These are phyloP conservation scores for Conopomorpha cramerella DNA, from an alignment of 1,140 invertebrate genomes.

Conservation along the genomic window DNA sequence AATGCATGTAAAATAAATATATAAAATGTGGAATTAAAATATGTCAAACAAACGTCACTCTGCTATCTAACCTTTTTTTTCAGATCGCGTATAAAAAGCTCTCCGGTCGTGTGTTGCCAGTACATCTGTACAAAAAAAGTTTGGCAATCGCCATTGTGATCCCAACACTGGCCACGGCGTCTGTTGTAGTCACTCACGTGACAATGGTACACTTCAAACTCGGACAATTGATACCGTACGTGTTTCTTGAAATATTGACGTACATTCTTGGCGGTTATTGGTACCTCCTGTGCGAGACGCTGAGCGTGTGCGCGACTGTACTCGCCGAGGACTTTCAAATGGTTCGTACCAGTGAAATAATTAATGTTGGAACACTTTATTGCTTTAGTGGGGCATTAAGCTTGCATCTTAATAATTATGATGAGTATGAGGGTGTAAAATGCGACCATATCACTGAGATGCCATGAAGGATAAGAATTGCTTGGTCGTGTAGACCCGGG, in stretches of 20 bases:
- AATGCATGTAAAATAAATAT: too few species aligned
- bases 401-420: too few species aligned
- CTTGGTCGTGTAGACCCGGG: too few species aligned
- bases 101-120: conserved; percentile 45
- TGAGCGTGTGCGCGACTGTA: conserved; percentile 63
- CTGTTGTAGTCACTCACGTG: conserved; percentile 66
- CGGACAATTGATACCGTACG: conserved; percentile 67
- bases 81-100: conserved; percentile 61
- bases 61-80: too few species aligned
- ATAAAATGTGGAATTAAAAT: too few species aligned
- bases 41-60: too few species aligned
- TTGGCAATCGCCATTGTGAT: conserved; percentile 57
- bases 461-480: too few species aligned
- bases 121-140: conserved; percentile 55
- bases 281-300: conserved; percentile 66
- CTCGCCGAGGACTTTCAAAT: conserved; percentile 68
- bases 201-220: conserved; percentile 68
- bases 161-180: conserved; percentile 62
- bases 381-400: too few species aligned
- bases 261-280: conserved; percentile 67
- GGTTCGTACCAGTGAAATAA: conserved; percentile 17
- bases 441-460: too few species aligned
- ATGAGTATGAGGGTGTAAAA: too few species aligned
- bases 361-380: too few species aligned
- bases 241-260: conserved; percentile 67